Evolutionary conservation across 2,888 invertebrate species (phyloP).

Genomic region (Lampropteryx suffumata): DNA sequence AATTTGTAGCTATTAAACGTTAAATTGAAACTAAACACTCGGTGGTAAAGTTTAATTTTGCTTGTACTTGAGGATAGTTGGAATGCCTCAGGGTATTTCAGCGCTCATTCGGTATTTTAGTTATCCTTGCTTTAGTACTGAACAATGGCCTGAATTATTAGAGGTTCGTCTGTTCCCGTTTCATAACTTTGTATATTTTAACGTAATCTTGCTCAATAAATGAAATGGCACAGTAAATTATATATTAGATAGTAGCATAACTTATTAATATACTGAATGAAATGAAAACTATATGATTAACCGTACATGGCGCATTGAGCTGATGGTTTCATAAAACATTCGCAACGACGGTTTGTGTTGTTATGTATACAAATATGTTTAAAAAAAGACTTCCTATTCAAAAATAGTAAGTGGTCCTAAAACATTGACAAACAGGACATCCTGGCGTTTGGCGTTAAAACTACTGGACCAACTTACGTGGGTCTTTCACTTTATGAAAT

Average conservation of each 20-base stretch:
- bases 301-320: too few relatives aligned
- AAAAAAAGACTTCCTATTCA: too few relatives aligned
- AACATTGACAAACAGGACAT: too few relatives aligned
- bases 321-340: too few relatives aligned
- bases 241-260: neutral
- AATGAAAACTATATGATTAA: too few relatives aligned
- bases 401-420: too few relatives aligned
- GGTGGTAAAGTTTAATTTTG: slow-evolving; percentile 46
- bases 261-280: too few relatives aligned
- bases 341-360: too few relatives aligned
- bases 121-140: slow-evolving; percentile 45
- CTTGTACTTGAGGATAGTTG: slow-evolving; percentile 36
- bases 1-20: slow-evolving; percentile 22
- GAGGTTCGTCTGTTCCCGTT: slow-evolving; percentile 31
- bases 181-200: slow-evolving; percentile 23
- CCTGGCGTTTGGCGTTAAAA: too few relatives aligned
- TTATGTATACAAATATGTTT: too few relatives aligned
- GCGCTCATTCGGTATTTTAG: slow-evolving; percentile 55
- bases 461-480: too few relatives aligned
- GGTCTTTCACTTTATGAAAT: too few relatives aligned
- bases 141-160: slow-evolving; percentile 49
- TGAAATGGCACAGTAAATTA: neutral
- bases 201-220: neutral
- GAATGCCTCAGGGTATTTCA: slow-evolving; percentile 50
- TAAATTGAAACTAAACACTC: slow-evolving; percentile 39